phyloP scores from a whole-genome alignment of 2,888 invertebrate species.

The Patella caerulea region DNA sequence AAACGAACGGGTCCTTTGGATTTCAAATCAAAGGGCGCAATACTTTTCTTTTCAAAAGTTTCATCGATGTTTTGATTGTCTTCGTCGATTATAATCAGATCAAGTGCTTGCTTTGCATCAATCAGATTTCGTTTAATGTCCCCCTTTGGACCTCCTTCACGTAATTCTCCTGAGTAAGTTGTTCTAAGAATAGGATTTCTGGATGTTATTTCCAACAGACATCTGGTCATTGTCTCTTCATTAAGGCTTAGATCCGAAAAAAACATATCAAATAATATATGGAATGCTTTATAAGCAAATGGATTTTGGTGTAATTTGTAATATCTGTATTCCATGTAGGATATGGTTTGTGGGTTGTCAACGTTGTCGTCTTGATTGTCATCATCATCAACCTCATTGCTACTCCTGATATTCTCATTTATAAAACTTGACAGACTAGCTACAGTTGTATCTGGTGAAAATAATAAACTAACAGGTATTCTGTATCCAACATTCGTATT shows the following conservation, averaged over 20 bases:
- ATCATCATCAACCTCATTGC: too few relatives aligned
- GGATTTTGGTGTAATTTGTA: too few relatives aligned
- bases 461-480: constrained; percentile 30
- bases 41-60: not conserved
- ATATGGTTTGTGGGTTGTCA: too few relatives aligned
- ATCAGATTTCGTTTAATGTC: not conserved
- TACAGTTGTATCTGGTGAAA: not conserved
- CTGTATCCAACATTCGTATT: constrained; percentile 28
- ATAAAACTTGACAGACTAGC: not conserved
- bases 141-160: not conserved
- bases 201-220: not conserved
- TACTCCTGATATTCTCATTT: too few relatives aligned
- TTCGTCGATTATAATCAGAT: not conserved
- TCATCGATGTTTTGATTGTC: not conserved
- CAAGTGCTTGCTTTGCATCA: not conserved
- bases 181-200: not conserved
- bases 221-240: not conserved
- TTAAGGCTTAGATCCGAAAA: not conserved
- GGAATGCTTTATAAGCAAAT: not conserved
- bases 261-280: not conserved
- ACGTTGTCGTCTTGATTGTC: too few relatives aligned
- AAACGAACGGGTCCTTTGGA: not conserved
- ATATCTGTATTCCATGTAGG: too few relatives aligned
- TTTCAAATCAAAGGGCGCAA: not conserved
- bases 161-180: not conserved